These are phyloP conservation scores for Caenorhabditis plicata DNA, from an alignment of 2,888 invertebrate genomes.

Conservation along the genomic window DNA sequence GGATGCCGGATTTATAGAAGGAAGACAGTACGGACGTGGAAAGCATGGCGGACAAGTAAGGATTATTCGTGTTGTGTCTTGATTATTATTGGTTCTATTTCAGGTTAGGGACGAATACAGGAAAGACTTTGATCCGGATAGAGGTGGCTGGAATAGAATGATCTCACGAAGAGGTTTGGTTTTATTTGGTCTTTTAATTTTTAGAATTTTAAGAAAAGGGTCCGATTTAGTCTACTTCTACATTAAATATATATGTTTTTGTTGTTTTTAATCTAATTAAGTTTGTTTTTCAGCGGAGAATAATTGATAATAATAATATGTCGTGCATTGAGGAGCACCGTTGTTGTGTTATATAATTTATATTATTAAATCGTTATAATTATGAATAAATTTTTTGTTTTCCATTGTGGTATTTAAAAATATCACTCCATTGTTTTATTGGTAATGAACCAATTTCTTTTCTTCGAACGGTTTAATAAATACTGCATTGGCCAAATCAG, in stretches of 20 bases:
- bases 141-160: constrained; percentile 85
- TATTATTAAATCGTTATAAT: not conserved
- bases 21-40: constrained; percentile 94
- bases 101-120: constrained; percentile 95
- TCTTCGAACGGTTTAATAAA: not conserved
- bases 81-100: not conserved
- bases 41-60: constrained; percentile 94
- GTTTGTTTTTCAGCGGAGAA: not conserved
- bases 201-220: not conserved
- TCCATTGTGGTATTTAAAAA: not conserved
- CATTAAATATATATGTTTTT: not conserved
- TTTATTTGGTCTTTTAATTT: not conserved
- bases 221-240: too few species aligned
- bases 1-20: constrained; percentile 98
- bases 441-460: not conserved
- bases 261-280: not conserved
- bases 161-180: constrained; percentile 37
- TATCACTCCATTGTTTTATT: too few species aligned
- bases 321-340: too few species aligned
- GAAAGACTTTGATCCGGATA: constrained; percentile 91
- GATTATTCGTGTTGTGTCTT: not conserved
- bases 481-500: not conserved
- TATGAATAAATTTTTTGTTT: not conserved
- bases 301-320: too few species aligned
- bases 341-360: too few species aligned